These are phyloP conservation scores for Drosophila monieri DNA, from an alignment of 2,888 invertebrate species.

Conservation along the genomic window DNA sequence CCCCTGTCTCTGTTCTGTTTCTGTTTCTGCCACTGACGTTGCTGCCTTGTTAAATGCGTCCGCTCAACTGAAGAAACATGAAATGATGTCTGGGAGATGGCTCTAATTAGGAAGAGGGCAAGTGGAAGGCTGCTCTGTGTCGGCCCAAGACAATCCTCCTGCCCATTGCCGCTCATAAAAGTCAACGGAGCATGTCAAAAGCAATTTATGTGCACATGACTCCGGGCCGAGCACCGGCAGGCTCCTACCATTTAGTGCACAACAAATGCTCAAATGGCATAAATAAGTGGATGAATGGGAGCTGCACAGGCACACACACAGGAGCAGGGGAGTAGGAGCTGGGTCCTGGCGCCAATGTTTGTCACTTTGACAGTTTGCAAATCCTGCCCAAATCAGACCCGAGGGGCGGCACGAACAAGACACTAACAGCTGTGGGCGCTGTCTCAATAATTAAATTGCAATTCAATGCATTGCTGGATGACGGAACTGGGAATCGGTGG, in stretches of 20 bases:
- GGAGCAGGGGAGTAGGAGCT: slow-evolving; percentile 6
- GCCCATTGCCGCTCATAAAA: slow-evolving; percentile 62
- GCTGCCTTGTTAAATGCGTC: slow-evolving; percentile 54
- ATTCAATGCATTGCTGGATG: slow-evolving; percentile 61
- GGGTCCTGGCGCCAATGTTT: slow-evolving; percentile 52
- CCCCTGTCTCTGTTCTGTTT: neutral
- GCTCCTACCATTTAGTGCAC: slow-evolving; percentile 35
- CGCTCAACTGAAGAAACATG: slow-evolving; percentile 12
- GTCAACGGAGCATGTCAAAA: slow-evolving; percentile 74
- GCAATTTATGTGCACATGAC: slow-evolving; percentile 70
- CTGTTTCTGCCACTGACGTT: slow-evolving; percentile 35
- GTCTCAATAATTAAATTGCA: slow-evolving; percentile 70
- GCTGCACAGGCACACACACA: neutral
- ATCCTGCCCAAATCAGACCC: slow-evolving; percentile 61
- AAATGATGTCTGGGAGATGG: slow-evolving; percentile 8
- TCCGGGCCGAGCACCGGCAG: neutral
- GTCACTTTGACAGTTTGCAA: slow-evolving; percentile 76
- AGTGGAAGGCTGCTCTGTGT: slow-evolving; percentile 57
- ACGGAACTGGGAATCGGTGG: slow-evolving; percentile 5
- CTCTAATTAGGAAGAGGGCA: slow-evolving; percentile 42
- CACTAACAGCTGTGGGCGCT: slow-evolving; percentile 9
- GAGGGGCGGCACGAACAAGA: neutral
- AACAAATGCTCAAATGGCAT: slow-evolving; percentile 70
- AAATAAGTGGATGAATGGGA: slow-evolving; percentile 46
- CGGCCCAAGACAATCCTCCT: slow-evolving; percentile 67